These are phyloP conservation scores for Sebastiscus tertius DNA, from an alignment of 2,797 vertebrate species.

Conservation along the genomic window DNA sequence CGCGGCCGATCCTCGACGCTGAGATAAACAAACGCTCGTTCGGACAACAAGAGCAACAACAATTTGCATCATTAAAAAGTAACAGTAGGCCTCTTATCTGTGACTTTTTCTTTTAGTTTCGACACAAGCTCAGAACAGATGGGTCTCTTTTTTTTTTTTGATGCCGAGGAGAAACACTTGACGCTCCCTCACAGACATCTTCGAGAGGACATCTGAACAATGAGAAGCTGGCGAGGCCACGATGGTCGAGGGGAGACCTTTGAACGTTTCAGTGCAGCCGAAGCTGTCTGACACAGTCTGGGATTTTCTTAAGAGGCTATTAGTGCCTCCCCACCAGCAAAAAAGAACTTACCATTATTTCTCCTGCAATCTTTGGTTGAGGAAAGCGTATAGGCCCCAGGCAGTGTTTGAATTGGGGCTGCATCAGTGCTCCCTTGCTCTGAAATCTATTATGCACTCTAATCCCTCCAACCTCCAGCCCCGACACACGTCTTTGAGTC, in stretches of 20 bases:
- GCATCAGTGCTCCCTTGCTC: constrained; percentile 67
- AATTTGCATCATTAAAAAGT: constrained; percentile 67
- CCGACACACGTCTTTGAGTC: constrained; percentile 69
- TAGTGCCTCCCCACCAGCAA: constrained; percentile 67
- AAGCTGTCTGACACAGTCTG: constrained; percentile 58
- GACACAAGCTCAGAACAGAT: constrained; percentile 27
- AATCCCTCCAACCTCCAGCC: constrained; percentile 71
- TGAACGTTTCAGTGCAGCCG: constrained; percentile 42
- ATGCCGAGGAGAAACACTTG: constrained; percentile 22
- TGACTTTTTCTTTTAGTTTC: constrained; percentile 31
- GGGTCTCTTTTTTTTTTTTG: constrained; percentile 29
- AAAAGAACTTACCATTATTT: constrained; percentile 74
- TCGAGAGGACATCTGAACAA: constrained; percentile 32
- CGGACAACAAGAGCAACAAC: constrained; percentile 38
- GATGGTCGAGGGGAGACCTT: constrained; percentile 37
- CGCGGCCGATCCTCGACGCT: constrained; percentile 34
- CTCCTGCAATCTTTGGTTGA: constrained; percentile 78
- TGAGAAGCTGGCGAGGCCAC: constrained; percentile 7
- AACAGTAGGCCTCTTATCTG: constrained; percentile 7
- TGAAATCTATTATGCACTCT: constrained; percentile 78
- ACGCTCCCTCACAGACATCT: constrained; percentile 1
- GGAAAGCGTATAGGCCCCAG: constrained; percentile 70
- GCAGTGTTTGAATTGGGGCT: constrained; percentile 77
- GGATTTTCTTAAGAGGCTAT: constrained; percentile 82
- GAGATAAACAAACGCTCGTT: constrained; percentile 67